Evolutionary conservation across 2,113 vertebrate species (phyloP), one percentile per base, ranked within the genome.

Genomic region (Neomonachus schauinslandi): DNA sequence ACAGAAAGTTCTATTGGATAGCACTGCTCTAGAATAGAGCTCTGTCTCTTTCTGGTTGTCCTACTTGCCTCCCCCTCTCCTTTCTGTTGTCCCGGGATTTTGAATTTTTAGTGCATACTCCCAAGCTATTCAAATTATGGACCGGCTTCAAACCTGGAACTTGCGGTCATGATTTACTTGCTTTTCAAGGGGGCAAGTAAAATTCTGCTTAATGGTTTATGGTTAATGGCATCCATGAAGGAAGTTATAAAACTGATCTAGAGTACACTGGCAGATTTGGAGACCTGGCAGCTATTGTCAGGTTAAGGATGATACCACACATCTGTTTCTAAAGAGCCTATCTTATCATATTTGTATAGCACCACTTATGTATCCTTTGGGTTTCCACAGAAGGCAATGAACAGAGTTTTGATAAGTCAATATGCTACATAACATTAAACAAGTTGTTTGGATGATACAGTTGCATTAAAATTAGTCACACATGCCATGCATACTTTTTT

Each of bases 391-490:
- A 79, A 46, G 49, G 81, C 81, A 94, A 36, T 6, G 67, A 86
- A 33, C 33, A 82, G 31, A 67, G 69, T 88, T 24, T n/a, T 72
- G 79, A 15, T 39, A 81, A 59, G 55, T 81, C 46, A 77, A 51
- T 57, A 46, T 67, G 77, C 42, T 76, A 83, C 4, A 33, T 72
- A 88, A 97, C 82, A 90, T 76, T 51, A 36, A 94, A 96, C 19
- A 95, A 90, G 72, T 36, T 80, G 89, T 69, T 63, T 84, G 36
- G 79, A 89, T 91, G 74, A 97, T 65, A 94, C 0, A 74, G 84
- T 26, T 89, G 80, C 19, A 92, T 92, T 92, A 71, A 97, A 92
- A 97, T 97, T 98, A 96, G 92, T 97, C 94, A 92, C 49, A 96
- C 79, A 97, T 65, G 92, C 96, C 96, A 96, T 95, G 96, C 86